Percentiles rank a stretch among this genome's conserved stretches.
phyloP scores from a whole-genome alignment of 92 coral and sea anemone species.

The Anthopleura xanthogrammica region DNA sequence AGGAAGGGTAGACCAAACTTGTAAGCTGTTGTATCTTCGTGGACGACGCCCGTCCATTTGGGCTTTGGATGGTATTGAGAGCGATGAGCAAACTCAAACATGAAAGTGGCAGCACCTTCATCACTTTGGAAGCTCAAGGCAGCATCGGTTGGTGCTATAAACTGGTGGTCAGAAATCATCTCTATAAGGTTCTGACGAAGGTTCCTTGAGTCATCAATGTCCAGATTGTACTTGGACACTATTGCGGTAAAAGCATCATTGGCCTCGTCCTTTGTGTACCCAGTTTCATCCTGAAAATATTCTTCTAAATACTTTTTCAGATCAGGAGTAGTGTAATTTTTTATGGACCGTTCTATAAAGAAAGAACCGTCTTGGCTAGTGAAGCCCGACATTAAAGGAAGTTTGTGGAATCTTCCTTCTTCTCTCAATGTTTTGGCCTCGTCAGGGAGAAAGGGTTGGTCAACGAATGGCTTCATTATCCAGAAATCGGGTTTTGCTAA shows the following conservation, averaged over 20 bases:
- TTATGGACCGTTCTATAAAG: neutral
- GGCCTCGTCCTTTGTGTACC: too few relatives aligned
- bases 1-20: constrained; percentile 66
- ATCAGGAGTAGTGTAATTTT: too few relatives aligned
- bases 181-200: constrained; percentile 33
- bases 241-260: too few relatives aligned
- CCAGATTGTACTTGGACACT: constrained; percentile 48
- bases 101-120: constrained; percentile 40
- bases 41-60: constrained; percentile 66
- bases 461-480: constrained; percentile 38
- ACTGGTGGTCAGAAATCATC: constrained; percentile 44
- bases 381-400: constrained; percentile 64
- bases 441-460: constrained; percentile 48
- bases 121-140: constrained; percentile 42
- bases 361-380: constrained; percentile 66
- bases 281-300: too few relatives aligned
- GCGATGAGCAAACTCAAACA: constrained; percentile 70
- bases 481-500: neutral
- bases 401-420: constrained; percentile 60
- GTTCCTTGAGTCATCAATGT: constrained; percentile 14
- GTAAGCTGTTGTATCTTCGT: constrained; percentile 67
- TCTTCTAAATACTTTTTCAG: too few relatives aligned
- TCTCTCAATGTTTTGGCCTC: constrained; percentile 54
- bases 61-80: constrained; percentile 30
- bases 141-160: constrained; percentile 66